Base-by-base conservation (phyloP, 2,113 vertebrate genomes). In the Corythornis cristatus region DNA sequence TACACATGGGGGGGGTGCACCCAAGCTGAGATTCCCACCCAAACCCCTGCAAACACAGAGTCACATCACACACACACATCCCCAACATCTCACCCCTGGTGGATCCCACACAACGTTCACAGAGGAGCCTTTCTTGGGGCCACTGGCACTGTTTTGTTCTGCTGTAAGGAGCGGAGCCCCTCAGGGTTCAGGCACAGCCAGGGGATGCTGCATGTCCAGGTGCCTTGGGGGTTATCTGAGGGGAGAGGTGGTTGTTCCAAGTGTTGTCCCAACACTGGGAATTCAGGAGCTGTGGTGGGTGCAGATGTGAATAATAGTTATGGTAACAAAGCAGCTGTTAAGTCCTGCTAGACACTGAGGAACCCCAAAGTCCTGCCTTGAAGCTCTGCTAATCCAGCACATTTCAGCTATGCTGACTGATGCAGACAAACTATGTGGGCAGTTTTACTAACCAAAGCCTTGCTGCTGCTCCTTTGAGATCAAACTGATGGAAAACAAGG, bases 1-100 rank as follows among this genome's bases (percentile, higher is more conserved):
- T 37, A 37, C 37, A 37, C 37, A 10, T 37, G 37, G 37, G 37
- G 37, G 9, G 37, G 37, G 37, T 37, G 37, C 37, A 37, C 37
- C 10, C 37, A 11, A 9, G 37, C 37, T 37, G 10, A 37, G 37
- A 37, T 10, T 11, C 37, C 37, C 37, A 37, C 37, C 6, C 9
- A 26, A 25, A 65, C 20, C 3, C 51, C 73, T 42, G 19, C 4
- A 37, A 25, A 1, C 0, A 0, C 46, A n/a, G 35, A 2, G 0
- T 6, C 67, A 29, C 54, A 13, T 5, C 25, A 3, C 56, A 57
- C 43, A 9, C 6, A 19, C 33, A 50, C 28, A 26, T 25, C 66
- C 79, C 8, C 0, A 45, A 37, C 17, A 21, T 7, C 72, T 33
- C 71, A 21, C 50, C 46, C 6, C 42, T 0, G 12, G 35, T 3